Evolutionary conservation across 2,113 vertebrate genomes (phyloP).

Genomic region (Microtus montanus): DNA sequence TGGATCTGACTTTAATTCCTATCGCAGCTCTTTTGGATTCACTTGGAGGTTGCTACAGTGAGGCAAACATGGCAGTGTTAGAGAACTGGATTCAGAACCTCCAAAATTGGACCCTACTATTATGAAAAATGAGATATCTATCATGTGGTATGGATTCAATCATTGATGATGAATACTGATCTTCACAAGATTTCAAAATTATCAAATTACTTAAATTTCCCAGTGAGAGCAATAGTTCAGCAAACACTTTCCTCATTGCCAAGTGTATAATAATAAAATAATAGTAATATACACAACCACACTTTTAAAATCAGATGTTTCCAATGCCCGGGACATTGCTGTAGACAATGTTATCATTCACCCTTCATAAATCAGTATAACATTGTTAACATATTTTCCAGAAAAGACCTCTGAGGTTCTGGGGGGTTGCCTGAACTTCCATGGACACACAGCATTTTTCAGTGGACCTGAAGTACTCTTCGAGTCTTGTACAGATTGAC

Average conservation of each 20-base stretch:
- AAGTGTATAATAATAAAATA: neutral
- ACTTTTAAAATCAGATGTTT: neutral
- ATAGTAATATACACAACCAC: neutral
- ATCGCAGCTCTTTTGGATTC: neutral
- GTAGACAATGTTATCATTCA: neutral
- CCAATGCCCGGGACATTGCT: neutral
- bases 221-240: neutral
- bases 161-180: neutral
- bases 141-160: neutral
- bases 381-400: neutral
- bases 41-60: neutral
- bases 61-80: neutral
- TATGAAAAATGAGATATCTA: neutral
- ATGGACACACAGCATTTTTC: neutral
- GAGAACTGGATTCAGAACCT: neutral
- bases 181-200: neutral
- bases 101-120: neutral
- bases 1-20: conserved; percentile 17
- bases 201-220: neutral
- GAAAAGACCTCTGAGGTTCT: neutral
- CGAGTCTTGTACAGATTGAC: neutral
- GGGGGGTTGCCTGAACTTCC: neutral
- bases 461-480: neutral
- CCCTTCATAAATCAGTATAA: neutral
- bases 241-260: neutral